Evolutionary conservation across 2,113 vertebrate genomes (phyloP).

Genomic region (Recurvirostra avosetta): DNA sequence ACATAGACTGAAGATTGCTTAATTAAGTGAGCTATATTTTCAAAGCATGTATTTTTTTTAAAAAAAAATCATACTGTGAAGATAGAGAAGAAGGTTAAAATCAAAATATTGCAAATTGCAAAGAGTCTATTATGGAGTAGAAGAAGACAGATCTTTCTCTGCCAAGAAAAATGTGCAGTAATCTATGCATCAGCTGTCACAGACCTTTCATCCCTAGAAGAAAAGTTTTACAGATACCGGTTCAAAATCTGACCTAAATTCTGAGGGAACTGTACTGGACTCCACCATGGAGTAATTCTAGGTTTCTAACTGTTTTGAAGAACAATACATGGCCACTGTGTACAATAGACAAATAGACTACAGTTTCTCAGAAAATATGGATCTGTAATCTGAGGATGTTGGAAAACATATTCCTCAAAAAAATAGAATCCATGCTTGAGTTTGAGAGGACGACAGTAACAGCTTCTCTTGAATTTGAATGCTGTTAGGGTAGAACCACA

Average conservation of each 20-base stretch:
- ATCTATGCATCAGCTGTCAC: neutral
- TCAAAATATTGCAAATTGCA: neutral
- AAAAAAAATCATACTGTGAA: neutral
- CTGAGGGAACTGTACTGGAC: neutral
- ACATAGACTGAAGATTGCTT: neutral
- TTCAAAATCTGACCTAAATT: neutral
- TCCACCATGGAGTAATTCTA: neutral
- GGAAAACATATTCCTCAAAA: neutral
- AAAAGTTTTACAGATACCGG: neutral
- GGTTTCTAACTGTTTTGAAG: neutral
- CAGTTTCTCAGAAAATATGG: neutral
- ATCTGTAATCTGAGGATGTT: neutral
- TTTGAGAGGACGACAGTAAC: neutral
- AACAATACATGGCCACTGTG: neutral
- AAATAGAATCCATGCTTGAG: neutral
- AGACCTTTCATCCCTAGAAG: neutral
- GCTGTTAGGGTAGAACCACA: neutral
- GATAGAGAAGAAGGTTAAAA: neutral
- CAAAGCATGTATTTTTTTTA: neutral
- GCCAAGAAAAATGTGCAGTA: neutral
- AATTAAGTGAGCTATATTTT: neutral
- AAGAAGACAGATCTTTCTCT: neutral
- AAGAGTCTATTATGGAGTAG: neutral
- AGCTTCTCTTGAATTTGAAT: constrained; percentile 14
- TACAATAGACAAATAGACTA: neutral